A percentile compares a stretch with the other conserved stretches of the same genome.
These are phyloP conservation scores for Calliopum simillimum DNA, from an alignment of 2,888 invertebrate species.

Conservation along the genomic window DNA sequence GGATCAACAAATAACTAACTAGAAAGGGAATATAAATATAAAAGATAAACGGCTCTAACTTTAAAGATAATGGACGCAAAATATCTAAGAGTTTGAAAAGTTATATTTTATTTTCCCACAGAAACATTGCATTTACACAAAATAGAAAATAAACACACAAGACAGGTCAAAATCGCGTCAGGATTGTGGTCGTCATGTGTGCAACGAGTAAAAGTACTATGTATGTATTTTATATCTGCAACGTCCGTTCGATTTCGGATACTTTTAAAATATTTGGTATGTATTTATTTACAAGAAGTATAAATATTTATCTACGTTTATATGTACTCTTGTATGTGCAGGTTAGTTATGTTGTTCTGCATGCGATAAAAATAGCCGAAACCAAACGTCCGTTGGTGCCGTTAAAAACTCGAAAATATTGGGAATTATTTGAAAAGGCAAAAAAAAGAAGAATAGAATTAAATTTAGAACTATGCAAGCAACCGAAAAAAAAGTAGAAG, in stretches of 20 bases:
- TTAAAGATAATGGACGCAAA: constrained; percentile 28
- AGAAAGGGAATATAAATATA: constrained; percentile 46
- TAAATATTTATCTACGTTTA: background rate
- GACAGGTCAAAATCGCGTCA: constrained; percentile 25
- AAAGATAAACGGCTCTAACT: no score
- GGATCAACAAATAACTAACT: no score
- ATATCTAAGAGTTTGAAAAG: constrained; percentile 39
- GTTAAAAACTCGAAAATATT: background rate
- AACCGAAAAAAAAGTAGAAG: background rate
- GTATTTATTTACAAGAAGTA: background rate
- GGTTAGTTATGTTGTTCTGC: background rate
- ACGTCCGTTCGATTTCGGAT: constrained; percentile 20
- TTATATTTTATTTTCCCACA: constrained; percentile 34
- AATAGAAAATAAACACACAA: constrained; percentile 8
- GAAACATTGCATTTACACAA: constrained; percentile 17
- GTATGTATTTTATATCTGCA: constrained; percentile 9
- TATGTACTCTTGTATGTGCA: background rate
- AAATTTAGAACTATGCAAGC: background rate
- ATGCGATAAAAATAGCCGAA: background rate
- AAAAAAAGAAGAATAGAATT: no score
- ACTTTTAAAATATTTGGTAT: background rate
- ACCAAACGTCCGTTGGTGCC: background rate
- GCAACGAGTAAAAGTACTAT: background rate
- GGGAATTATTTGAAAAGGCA: no score
- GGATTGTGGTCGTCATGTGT: background rate